Percentiles rank a stretch among this genome's conserved stretches.
phyloP scores from a whole-genome alignment of 2,797 vertebrate species.

The Sebastes paucispinis region DNA sequence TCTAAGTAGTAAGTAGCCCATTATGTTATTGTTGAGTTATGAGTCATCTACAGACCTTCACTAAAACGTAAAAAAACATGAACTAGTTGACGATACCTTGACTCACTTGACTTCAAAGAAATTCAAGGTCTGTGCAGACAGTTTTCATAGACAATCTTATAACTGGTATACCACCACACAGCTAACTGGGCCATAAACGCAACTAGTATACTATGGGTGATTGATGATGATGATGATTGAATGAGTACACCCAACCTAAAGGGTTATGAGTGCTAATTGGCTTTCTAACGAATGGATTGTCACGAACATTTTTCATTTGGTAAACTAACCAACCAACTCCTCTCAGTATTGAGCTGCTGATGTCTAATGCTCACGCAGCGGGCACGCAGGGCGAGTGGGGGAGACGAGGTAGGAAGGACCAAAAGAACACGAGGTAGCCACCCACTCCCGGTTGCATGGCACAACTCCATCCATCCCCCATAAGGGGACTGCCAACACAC shows the following conservation, averaged over 20 bases:
- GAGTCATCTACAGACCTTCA: constrained; percentile 9
- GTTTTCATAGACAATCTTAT: not conserved
- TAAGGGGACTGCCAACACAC: constrained; percentile 40
- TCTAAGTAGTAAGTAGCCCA: not conserved
- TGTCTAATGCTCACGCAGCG: constrained; percentile 7
- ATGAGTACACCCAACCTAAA: not conserved
- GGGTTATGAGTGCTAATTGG: not conserved
- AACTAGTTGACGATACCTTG: constrained; percentile 10
- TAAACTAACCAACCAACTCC: not conserved
- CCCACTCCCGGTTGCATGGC: constrained; percentile 42
- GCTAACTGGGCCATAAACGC: not conserved
- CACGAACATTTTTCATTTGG: not conserved
- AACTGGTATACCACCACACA: not conserved
- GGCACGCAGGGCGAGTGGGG: not conserved
- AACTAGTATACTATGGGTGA: not conserved
- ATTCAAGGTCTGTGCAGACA: not conserved
- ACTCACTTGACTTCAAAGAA: constrained; percentile 7
- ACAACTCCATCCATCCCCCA: constrained; percentile 41
- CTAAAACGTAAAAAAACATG: not conserved
- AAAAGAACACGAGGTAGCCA: constrained; percentile 21
- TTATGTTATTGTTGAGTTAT: not conserved
- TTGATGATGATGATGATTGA: not conserved
- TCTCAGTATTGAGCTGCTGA: constrained; percentile 5
- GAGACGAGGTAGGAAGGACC: constrained; percentile 25
- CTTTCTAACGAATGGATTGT: not conserved